These are phyloP conservation scores for Xanthorhoe designata DNA, from an alignment of 2,888 invertebrate species.

Conservation along the genomic window DNA sequence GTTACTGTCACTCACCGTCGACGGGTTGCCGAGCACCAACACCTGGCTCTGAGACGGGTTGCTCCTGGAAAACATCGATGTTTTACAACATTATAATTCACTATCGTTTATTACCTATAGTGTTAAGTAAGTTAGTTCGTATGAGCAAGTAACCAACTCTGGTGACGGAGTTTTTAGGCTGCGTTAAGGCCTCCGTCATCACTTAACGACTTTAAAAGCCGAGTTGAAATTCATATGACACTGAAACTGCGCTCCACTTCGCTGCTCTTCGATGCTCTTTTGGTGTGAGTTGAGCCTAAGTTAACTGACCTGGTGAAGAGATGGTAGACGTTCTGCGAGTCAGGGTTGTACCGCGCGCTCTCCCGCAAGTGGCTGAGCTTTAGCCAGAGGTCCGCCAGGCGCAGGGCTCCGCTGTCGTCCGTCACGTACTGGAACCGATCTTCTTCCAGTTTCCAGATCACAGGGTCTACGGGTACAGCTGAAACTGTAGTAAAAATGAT, in stretches of 20 bases:
- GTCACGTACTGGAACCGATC: constrained; percentile 50
- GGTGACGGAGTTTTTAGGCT: too few species aligned
- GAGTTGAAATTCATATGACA: too few species aligned
- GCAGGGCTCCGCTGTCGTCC: constrained; percentile 44
- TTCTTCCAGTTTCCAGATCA: constrained; percentile 40
- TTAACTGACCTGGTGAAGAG: constrained; percentile 55
- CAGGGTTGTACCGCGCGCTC: constrained; percentile 49
- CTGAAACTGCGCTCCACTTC: too few species aligned
- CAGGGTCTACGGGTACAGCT: constrained; percentile 30
- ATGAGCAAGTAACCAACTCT: too few species aligned
- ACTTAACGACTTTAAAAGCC: too few species aligned
- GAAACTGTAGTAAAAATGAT: too few species aligned
- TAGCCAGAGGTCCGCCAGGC: constrained; percentile 55
- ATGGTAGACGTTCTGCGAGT: constrained; percentile 54
- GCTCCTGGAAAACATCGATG: neutral
- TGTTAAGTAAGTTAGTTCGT: too few species aligned
- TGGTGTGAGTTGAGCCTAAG: neutral
- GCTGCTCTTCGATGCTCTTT: too few species aligned
- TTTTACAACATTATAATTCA: too few species aligned
- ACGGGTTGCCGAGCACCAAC: constrained; percentile 49
- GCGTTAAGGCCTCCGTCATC: too few species aligned
- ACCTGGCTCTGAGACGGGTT: constrained; percentile 60
- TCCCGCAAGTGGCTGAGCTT: constrained; percentile 42
- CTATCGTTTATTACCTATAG: too few species aligned
- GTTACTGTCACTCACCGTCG: constrained; percentile 52